Evolutionary conservation across 2,113 vertebrate genomes (phyloP), one percentile per base, ranked within the genome.

Genomic region (Antechinus flavipes): DNA sequence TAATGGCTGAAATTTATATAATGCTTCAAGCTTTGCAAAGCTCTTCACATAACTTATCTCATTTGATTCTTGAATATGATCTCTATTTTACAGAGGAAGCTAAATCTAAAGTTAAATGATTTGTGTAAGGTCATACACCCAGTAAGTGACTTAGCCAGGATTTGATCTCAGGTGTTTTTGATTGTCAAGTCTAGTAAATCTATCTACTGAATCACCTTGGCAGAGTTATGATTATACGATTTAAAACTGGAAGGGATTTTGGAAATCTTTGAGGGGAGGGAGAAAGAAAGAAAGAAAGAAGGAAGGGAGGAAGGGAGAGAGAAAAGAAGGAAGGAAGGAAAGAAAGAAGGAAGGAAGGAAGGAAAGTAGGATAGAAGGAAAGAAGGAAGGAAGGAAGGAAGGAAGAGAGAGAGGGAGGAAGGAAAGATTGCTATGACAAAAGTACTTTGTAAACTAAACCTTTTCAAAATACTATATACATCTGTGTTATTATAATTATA

Each of bases 261-360:
- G n/a, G 68, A 42, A 7, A 84, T 84, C 35, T 8, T 42, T 16
- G 68, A 26, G 24, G 55, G 24, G 24, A 42, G n/a, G 61, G 1
- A n/a, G 35, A 19, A 42, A 42, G 16, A 35, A 0, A 6, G 30
- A 30, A 16, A 68, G 30, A 12, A 5, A 35, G 30, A 30, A 0
- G 35, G 61, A 12, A 14, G 35, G 3, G 42, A 42, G 42, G 42
- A 42, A 42, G 19, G 14, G 42, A 42, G 42, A 42, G 12, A 4
- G 16, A 16, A 16, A 0, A 35, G 8, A 14, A 6, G 16, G 12
- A 16, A 3, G 10, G 1, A 16, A 68, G 30, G 23, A 24, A 25
- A 6, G 0, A 16, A 68, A 11, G 5, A 24, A 25, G 6, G 4
- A 7, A n/a, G 16, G 1, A n/a, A 19, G 4, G 0, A 7, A 76